A percentile compares a stretch with the other conserved stretches of the same genome.
phyloP scores from a whole-genome alignment of 2,113 vertebrate genomes.

The Cepphus grylle region DNA sequence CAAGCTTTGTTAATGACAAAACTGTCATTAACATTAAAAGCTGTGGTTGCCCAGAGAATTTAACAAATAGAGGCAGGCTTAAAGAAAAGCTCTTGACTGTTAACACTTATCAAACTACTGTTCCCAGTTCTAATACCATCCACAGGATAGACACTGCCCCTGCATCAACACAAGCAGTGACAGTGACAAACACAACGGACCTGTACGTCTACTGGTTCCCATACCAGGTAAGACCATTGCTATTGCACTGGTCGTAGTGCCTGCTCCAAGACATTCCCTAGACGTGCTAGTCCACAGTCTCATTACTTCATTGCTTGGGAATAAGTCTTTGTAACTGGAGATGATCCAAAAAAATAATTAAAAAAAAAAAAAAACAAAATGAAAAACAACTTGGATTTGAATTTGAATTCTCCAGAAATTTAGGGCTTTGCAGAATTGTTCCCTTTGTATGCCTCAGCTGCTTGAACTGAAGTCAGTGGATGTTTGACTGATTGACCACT shows the following conservation, averaged over 20 bases:
- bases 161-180: background rate
- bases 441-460: background rate
- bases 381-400: background rate
- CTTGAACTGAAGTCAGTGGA: background rate
- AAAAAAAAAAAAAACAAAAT: no score
- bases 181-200: background rate
- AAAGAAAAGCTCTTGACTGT: background rate
- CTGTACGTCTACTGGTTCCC: background rate
- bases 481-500: background rate
- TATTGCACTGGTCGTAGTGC: background rate
- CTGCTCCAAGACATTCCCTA: background rate
- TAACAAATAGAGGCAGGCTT: background rate
- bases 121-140: background rate
- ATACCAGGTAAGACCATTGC: background rate
- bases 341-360: background rate
- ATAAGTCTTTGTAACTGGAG: background rate
- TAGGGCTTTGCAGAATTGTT: background rate
- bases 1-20: background rate
- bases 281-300: background rate
- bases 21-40: background rate
- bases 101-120: background rate
- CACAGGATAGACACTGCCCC: background rate
- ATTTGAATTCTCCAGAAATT: background rate
- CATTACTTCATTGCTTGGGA: background rate
- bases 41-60: background rate